Percentiles rank a stretch among this genome's conserved stretches.
Evolutionary conservation across 1,140 invertebrate genomes (phyloP).

Genomic region (Atopsyche davidsoni): DNA sequence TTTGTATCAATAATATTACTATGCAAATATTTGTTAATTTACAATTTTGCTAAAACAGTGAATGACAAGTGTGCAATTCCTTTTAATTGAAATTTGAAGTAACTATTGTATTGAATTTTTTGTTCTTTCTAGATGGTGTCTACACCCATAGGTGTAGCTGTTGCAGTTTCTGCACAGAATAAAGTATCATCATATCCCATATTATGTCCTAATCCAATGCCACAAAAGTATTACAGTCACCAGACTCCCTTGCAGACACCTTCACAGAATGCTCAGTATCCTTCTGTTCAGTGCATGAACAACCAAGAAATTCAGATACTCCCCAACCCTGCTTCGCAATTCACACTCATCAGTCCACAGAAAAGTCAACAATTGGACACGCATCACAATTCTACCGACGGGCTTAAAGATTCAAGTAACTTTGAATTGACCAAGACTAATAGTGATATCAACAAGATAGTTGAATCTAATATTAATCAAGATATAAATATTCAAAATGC

Average conservation of each 20-base stretch:
- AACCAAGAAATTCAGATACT: slow-evolving; percentile 29
- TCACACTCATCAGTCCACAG: slow-evolving; percentile 22
- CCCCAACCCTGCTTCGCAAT: slow-evolving; percentile 29
- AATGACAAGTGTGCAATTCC: too few species aligned
- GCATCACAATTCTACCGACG: too few species aligned
- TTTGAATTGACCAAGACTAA: too few species aligned
- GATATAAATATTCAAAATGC: too few species aligned
- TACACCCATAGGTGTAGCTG: slow-evolving; percentile 52
- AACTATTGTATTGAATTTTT: too few species aligned
- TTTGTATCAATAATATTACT: too few species aligned
- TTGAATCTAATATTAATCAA: too few species aligned
- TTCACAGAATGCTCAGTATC: slow-evolving; percentile 19
- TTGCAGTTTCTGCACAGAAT: slow-evolving; percentile 37
- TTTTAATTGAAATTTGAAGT: too few species aligned
- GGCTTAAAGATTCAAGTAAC: too few species aligned
- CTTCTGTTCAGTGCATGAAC: slow-evolving; percentile 31
- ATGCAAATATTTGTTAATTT: too few species aligned
- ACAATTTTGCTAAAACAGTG: too few species aligned
- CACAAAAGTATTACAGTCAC: slow-evolving; percentile 24
- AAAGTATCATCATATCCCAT: slow-evolving; percentile 29
- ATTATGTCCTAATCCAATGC: slow-evolving; percentile 32
- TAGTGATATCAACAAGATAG: slow-evolving; percentile 2
- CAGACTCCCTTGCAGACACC: slow-evolving; percentile 13
- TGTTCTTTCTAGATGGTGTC: slow-evolving; percentile 55
- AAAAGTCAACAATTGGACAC: slow-evolving; percentile 11